A percentile compares a stretch with the other conserved stretches of the same genome.
phyloP scores from a whole-genome alignment of 2,113 vertebrate species.

The Riparia riparia region DNA sequence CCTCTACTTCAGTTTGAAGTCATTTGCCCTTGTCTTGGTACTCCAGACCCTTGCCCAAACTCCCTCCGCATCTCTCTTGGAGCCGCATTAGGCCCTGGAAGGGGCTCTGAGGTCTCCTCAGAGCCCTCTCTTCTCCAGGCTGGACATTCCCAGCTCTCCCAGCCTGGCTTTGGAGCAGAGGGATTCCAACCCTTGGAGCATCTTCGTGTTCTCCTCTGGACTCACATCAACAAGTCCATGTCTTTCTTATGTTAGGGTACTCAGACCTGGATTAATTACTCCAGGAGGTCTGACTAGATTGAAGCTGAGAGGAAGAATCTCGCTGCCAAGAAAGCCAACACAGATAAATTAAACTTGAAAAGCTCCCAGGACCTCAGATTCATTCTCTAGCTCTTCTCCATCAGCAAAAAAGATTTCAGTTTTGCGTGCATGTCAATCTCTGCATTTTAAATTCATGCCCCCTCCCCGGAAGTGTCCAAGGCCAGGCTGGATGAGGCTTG shows the following conservation, averaged over 20 bases:
- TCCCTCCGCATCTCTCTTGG: not conserved
- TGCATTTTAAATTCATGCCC: not conserved
- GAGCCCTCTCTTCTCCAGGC: rapidly evolving
- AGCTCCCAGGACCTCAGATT: not conserved
- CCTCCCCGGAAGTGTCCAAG: not conserved
- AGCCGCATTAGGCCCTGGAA: not conserved
- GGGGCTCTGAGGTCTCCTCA: not conserved
- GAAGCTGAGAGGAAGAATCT: not conserved
- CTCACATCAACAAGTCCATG: rapidly evolving
- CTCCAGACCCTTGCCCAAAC: rapidly evolving
- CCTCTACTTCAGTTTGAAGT: not conserved
- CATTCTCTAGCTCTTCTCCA: not conserved
- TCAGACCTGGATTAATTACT: not conserved
- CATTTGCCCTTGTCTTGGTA: rapidly evolving
- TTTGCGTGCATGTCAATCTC: not conserved
- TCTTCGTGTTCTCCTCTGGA: too few relatives aligned
- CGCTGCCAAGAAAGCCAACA: not conserved
- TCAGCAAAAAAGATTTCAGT: not conserved
- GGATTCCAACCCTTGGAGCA: not conserved
- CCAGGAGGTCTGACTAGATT: not conserved
- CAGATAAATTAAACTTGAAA: not conserved
- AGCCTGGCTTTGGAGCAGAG: not conserved
- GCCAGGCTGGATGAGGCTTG: not conserved
- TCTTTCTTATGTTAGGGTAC: not conserved
- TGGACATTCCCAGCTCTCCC: not conserved